Evolutionary conservation across 2,113 vertebrate species (phyloP).

Genomic region (Chionomys nivalis): DNA sequence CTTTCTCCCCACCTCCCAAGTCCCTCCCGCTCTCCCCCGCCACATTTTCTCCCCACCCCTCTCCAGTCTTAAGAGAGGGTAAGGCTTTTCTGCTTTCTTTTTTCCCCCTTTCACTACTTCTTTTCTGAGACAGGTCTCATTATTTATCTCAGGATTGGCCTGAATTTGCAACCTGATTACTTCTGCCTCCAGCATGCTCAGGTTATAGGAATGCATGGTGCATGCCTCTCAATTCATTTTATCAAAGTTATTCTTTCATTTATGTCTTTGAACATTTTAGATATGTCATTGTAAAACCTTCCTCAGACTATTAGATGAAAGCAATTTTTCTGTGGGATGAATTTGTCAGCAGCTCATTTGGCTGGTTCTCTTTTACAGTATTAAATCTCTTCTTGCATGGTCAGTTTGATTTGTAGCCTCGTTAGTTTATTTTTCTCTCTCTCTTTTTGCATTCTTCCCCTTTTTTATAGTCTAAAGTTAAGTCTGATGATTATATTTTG

Average conservation of each 20-base stretch:
- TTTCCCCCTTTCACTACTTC: neutral
- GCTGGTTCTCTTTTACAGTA: conserved; percentile 5
- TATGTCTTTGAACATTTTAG: conserved; percentile 44
- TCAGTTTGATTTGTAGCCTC: neutral
- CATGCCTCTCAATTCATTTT: neutral
- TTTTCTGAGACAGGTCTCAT: neutral
- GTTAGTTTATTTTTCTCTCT: neutral
- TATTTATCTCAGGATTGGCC: neutral
- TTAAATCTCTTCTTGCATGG: conserved; percentile 13
- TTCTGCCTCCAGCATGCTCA: neutral
- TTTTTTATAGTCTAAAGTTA: conserved; percentile 10
- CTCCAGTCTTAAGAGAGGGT: too few species aligned
- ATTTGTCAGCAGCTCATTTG: conserved; percentile 9
- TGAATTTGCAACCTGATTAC: neutral
- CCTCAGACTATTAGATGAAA: neutral
- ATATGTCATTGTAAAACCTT: conserved; percentile 21
- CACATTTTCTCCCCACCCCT: too few species aligned
- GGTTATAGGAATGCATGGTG: neutral
- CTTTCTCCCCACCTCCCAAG: too few species aligned
- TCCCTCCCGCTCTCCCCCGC: too few species aligned
- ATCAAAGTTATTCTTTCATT: neutral
- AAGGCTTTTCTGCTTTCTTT: neutral
- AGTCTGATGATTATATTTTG: neutral
- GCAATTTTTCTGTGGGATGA: conserved; percentile 26
- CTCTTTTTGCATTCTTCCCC: neutral